These are phyloP conservation scores for Megaptera novaeangliae DNA, from an alignment of 2,113 vertebrate genomes.

Conservation along the genomic window DNA sequence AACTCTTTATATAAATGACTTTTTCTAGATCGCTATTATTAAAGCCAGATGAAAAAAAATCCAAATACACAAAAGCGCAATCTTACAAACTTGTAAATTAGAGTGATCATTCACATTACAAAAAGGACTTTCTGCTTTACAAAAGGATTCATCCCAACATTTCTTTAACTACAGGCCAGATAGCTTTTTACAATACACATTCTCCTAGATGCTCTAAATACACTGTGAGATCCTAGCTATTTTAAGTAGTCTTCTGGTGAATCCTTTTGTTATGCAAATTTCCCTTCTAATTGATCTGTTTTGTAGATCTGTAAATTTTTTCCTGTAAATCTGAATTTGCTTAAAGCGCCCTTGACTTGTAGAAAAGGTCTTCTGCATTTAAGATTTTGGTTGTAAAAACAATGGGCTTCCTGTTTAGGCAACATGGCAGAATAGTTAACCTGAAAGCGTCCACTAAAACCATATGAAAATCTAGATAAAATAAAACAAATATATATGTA, in stretches of 20 bases:
- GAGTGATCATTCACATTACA: conserved; percentile 22
- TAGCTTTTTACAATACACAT: not conserved
- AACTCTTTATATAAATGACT: not conserved
- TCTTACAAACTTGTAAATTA: conserved; percentile 40
- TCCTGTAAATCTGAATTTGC: conserved; percentile 19
- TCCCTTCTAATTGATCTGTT: conserved; percentile 47
- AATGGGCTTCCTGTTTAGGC: not conserved
- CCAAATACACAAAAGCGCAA: not conserved
- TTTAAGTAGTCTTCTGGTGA: conserved; percentile 29
- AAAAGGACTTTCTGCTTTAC: conserved; percentile 19
- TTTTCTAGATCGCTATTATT: conserved; percentile 18
- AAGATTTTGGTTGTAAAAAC: not conserved
- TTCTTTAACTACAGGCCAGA: conserved; percentile 21
- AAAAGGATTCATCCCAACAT: not conserved
- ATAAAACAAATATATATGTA: not conserved
- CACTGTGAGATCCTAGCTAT: conserved; percentile 27
- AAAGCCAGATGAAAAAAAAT: conserved; percentile 15
- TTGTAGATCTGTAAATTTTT: conserved; percentile 28
- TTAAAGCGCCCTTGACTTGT: conserved; percentile 6
- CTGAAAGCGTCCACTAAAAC: not conserved
- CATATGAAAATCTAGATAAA: not conserved
- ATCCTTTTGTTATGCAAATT: conserved; percentile 54
- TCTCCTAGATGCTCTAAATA: not conserved
- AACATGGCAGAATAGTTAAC: not conserved
- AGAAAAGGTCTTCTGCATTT: not conserved